These are phyloP conservation scores for Temnopleurus reevesii DNA, from an alignment of 53 echinoderm and acorn worm genomes.

Conservation along the genomic window DNA sequence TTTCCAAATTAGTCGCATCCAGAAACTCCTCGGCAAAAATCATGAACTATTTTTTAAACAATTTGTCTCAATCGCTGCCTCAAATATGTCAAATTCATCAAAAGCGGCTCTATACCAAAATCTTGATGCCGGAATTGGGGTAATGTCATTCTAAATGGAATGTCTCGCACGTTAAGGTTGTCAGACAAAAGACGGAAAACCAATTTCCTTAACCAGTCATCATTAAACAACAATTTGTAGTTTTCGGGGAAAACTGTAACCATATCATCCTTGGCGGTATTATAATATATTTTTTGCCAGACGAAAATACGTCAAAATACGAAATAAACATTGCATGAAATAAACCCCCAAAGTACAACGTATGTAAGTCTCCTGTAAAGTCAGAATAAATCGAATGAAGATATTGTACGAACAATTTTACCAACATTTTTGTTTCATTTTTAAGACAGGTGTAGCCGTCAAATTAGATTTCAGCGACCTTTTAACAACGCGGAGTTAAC, in stretches of 20 bases:
- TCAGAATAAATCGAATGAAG: not conserved
- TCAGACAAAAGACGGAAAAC: not conserved
- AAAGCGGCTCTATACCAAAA: too few species aligned
- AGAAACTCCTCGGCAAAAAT: too few species aligned
- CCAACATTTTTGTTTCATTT: not conserved
- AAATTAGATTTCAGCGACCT: not conserved
- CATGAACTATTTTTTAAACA: too few species aligned
- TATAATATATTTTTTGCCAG: not conserved
- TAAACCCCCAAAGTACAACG: not conserved
- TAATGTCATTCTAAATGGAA: not conserved
- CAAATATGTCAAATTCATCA: too few species aligned
- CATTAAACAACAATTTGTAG: not conserved
- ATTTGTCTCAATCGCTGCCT: too few species aligned
- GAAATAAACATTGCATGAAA: too few species aligned
- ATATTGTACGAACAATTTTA: not conserved
- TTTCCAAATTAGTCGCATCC: too few species aligned
- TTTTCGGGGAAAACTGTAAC: not conserved
- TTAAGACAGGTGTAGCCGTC: too few species aligned
- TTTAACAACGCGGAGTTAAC: not conserved
- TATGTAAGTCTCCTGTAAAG: not conserved
- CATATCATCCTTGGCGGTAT: not conserved
- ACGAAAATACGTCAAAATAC: too few species aligned
- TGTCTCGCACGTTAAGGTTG: not conserved
- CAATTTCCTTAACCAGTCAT: not conserved
- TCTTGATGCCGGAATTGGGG: not conserved